These are phyloP conservation scores for Chascanopsetta lugubris DNA, from an alignment of 2,113 vertebrate species.

Conservation along the genomic window DNA sequence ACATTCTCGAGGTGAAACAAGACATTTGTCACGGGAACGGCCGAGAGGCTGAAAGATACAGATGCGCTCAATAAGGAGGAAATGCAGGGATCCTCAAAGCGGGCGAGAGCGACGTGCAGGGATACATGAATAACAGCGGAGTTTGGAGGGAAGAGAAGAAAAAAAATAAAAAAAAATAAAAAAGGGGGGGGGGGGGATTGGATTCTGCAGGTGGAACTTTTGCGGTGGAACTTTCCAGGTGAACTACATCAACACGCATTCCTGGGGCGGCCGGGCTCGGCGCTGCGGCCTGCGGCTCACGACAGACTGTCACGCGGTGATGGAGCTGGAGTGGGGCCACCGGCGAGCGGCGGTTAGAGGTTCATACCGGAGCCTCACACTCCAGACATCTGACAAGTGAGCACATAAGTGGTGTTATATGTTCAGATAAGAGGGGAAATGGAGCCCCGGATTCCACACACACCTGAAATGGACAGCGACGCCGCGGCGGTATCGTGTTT, in stretches of 20 bases:
- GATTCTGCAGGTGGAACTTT: constrained; percentile 25
- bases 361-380: constrained; percentile 50
- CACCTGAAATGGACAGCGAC: background rate
- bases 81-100: constrained; percentile 12
- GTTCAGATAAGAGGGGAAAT: background rate
- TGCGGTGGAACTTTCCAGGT: constrained; percentile 68
- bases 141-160: background rate
- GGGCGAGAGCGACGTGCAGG: constrained; percentile 3
- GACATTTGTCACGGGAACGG: constrained; percentile 48
- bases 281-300: constrained; percentile 57
- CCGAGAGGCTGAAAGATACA: constrained; percentile 28
- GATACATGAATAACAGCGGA: constrained; percentile 40
- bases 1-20: constrained; percentile 41
- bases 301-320: constrained; percentile 73
- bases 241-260: constrained; percentile 54
- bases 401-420: constrained; percentile 15
- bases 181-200: too few species aligned
- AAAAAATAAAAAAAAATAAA: background rate
- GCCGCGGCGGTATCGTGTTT: background rate
- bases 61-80: constrained; percentile 23
- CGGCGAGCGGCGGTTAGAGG: constrained; percentile 51
- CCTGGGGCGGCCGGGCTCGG: constrained; percentile 34
- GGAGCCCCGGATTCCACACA: constrained; percentile 7
- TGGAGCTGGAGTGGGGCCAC: constrained; percentile 66
- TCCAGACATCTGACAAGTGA: constrained; percentile 48